A percentile compares a stretch with the other conserved stretches of the same genome.
These are phyloP conservation scores for Nylanderia fulva DNA, from an alignment of 1,140 invertebrate genomes.

Conservation along the genomic window DNA sequence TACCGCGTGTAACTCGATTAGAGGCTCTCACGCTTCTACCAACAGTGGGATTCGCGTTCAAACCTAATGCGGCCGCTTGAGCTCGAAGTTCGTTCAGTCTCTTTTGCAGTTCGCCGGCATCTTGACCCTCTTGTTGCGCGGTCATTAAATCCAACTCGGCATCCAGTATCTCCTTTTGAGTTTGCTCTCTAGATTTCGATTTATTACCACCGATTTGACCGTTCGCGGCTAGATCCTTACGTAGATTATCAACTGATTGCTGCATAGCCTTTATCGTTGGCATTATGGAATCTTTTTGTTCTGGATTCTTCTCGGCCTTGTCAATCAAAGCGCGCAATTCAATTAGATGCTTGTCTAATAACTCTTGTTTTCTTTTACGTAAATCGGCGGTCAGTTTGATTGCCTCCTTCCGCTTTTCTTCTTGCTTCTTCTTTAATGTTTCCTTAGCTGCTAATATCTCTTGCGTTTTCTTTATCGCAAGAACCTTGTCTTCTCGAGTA, in stretches of 20 bases:
- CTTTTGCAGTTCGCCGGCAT: constrained; percentile 90
- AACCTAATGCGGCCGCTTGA: constrained; percentile 86
- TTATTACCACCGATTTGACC: constrained; percentile 77
- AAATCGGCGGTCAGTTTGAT: constrained; percentile 91
- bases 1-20: constrained; percentile 77
- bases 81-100: constrained; percentile 90
- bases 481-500: constrained; percentile 83
- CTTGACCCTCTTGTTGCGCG: constrained; percentile 92
- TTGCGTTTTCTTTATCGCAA: constrained; percentile 88
- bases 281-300: constrained; percentile 90
- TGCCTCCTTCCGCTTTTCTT: constrained; percentile 90
- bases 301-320: constrained; percentile 90
- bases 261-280: constrained; percentile 92
- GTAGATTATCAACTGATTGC: constrained; percentile 91
- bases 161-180: constrained; percentile 94
- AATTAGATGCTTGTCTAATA: constrained; percentile 92
- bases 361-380: constrained; percentile 91
- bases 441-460: constrained; percentile 88
- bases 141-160: constrained; percentile 95
- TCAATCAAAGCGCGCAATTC: constrained; percentile 92
- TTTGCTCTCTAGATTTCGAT: constrained; percentile 88
- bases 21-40: constrained; percentile 72
- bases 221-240: constrained; percentile 88
- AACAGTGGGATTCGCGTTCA: constrained; percentile 74
- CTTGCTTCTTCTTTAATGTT: constrained; percentile 88